A percentile compares a stretch with the other conserved stretches of the same genome.
phyloP scores from a whole-genome alignment of 2,113 vertebrate species.

The Podarcis raffonei region DNA sequence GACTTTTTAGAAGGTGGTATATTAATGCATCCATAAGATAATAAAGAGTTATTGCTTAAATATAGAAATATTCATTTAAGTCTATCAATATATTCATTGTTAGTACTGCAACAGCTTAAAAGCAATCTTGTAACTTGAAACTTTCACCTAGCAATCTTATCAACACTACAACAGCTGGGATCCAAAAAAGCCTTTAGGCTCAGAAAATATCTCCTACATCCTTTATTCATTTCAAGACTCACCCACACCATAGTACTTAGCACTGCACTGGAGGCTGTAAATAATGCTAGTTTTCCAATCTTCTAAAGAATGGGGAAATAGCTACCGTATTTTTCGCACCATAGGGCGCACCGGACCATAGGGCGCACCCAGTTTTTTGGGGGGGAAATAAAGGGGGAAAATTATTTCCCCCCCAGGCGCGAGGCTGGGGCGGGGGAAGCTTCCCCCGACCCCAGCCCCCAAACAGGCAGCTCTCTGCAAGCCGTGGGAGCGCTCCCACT shows the following conservation, averaged over 20 bases:
- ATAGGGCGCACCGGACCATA: too few species aligned
- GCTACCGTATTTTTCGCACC: too few species aligned
- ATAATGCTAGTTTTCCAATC: not conserved
- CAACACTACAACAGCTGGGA: not conserved
- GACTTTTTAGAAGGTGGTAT: not conserved
- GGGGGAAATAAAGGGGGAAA: too few species aligned
- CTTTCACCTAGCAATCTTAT: not conserved
- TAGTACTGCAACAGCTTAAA: not conserved
- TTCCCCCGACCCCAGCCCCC: too few species aligned
- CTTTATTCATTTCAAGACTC: not conserved
- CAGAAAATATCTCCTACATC: not conserved
- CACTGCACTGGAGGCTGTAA: too few species aligned
- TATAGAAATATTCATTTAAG: not conserved
- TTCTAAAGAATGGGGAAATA: not conserved
- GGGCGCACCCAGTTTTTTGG: too few species aligned
- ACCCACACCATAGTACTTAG: not conserved
- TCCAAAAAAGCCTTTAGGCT: not conserved
- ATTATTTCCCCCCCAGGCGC: too few species aligned
- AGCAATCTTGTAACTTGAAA: not conserved
- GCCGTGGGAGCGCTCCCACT: too few species aligned
- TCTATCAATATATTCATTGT: not conserved
- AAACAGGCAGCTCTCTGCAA: too few species aligned
- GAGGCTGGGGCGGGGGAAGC: too few species aligned
- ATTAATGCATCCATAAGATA: not conserved
- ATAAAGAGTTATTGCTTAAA: not conserved